Evolutionary conservation across 2,888 invertebrate species (phyloP).

Genomic region (Oscheius sp.): DNA sequence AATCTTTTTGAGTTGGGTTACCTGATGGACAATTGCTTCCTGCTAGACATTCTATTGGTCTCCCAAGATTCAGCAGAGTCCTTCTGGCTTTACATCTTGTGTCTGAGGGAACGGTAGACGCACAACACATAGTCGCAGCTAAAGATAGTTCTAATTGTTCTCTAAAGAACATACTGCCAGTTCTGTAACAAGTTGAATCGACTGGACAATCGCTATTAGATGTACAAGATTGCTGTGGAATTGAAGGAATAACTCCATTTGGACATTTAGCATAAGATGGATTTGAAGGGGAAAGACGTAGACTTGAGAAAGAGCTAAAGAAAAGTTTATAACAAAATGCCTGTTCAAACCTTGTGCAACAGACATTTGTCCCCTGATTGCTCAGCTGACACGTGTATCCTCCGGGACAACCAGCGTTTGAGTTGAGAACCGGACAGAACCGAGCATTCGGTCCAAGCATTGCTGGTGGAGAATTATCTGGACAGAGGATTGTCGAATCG

Average conservation of each 20-base stretch:
- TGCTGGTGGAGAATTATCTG: constrained; percentile 10
- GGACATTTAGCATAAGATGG: constrained; percentile 2
- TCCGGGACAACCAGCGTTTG: constrained; percentile 29
- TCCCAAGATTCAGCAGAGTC: neutral
- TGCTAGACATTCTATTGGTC: constrained; percentile 2
- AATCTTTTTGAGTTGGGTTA: neutral
- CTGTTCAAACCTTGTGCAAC: constrained; percentile 23
- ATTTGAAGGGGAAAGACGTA: neutral
- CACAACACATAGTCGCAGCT: constrained; percentile 10
- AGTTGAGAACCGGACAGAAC: constrained; percentile 28
- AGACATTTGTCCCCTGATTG: constrained; percentile 25
- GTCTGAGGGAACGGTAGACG: constrained; percentile 10
- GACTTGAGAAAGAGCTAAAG: neutral
- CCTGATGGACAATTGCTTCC: constrained; percentile 21
- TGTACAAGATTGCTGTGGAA: neutral
- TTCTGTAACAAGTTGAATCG: constrained; percentile 4
- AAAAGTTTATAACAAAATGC: neutral
- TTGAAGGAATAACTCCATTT: constrained; percentile 5
- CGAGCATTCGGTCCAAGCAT: constrained; percentile 14
- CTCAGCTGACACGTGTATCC: constrained; percentile 30
- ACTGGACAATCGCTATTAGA: neutral
- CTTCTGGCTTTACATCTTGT: constrained; percentile 22
- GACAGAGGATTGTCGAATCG: constrained; percentile 2
- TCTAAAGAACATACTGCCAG: neutral
- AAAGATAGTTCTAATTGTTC: neutral